Evolutionary conservation across 2,888 invertebrate species (phyloP).

Genomic region (Nematopogon swammerdamellus): DNA sequence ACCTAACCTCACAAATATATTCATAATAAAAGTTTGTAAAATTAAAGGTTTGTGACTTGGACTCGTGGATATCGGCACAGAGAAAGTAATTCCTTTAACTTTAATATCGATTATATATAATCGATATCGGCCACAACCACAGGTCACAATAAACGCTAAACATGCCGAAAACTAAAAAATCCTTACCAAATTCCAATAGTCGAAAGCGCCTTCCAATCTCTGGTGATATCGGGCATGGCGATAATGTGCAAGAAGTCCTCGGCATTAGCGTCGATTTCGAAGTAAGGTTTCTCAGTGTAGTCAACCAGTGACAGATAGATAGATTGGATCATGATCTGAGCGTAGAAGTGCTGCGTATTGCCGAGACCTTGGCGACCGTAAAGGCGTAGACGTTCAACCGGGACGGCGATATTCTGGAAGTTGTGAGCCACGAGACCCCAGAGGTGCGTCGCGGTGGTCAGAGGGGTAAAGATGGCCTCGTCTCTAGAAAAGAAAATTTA

Average conservation of each 20-base stretch:
- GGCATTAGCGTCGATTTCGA: constrained; percentile 27
- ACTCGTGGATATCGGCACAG: too few species aligned
- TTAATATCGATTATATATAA: too few species aligned
- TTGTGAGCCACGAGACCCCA: constrained; percentile 42
- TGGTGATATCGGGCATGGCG: constrained; percentile 32
- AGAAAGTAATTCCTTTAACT: too few species aligned
- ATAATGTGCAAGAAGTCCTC: constrained; percentile 26
- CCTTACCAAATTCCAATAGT: constrained; percentile 42
- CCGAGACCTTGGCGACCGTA: constrained; percentile 21
- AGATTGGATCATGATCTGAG: constrained; percentile 27
- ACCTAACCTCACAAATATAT: too few species aligned
- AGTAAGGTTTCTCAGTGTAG: constrained; percentile 31
- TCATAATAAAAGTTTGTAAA: too few species aligned
- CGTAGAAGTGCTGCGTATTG: constrained; percentile 22
- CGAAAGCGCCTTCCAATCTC: constrained; percentile 35
- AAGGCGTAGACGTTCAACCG: constrained; percentile 23
- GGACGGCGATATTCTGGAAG: constrained; percentile 24
- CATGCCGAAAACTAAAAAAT: too few species aligned
- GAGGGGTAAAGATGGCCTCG: constrained; percentile 19
- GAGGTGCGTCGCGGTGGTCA: constrained; percentile 25
- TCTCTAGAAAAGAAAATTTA: constrained; percentile 16
- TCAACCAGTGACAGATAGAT: constrained; percentile 24
- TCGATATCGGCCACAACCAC: too few species aligned
- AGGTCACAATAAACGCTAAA: too few species aligned
- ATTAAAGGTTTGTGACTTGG: too few species aligned